These are phyloP conservation scores for Philopedon plagiatum DNA, from an alignment of 2,888 invertebrate genomes.

Conservation along the genomic window DNA sequence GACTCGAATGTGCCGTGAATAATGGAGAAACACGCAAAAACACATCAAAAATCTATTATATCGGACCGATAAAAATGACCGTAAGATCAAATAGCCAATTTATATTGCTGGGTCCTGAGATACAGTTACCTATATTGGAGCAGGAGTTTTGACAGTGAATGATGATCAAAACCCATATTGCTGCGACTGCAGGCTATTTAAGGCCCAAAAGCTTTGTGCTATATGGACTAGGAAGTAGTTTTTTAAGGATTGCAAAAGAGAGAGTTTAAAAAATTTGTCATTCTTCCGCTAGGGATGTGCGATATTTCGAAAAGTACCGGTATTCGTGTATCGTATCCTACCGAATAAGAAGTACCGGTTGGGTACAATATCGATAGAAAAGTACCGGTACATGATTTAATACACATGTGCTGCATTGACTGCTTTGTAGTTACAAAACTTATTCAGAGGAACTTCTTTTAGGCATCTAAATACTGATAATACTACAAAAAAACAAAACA, in stretches of 20 bases:
- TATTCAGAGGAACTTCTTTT: too few relatives aligned
- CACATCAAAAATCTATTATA: conserved; percentile 62
- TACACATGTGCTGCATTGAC: too few relatives aligned
- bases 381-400: too few relatives aligned
- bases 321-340: too few relatives aligned
- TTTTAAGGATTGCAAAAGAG: conserved; percentile 2
- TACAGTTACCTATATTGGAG: conserved; percentile 60
- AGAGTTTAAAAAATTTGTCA: too few relatives aligned
- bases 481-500: too few relatives aligned
- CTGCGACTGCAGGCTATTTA: conserved; percentile 34
- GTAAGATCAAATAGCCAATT: conserved; percentile 63
- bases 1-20: conserved; percentile 57
- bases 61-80: conserved; percentile 62
- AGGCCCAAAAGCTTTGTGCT: conserved; percentile 44
- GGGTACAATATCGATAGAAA: too few relatives aligned
- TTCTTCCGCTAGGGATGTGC: too few relatives aligned
- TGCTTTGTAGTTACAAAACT: too few relatives aligned
- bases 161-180: conserved; percentile 53
- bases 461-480: too few relatives aligned
- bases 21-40: conserved; percentile 58
- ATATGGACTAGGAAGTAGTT: conserved; percentile 21
- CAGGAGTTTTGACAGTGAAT: conserved; percentile 60
- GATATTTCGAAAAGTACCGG: too few relatives aligned
- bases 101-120: conserved; percentile 59
- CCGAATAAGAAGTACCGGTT: too few relatives aligned